phyloP scores from a whole-genome alignment of 2,113 vertebrate species.

The Rattus norvegicus region DNA sequence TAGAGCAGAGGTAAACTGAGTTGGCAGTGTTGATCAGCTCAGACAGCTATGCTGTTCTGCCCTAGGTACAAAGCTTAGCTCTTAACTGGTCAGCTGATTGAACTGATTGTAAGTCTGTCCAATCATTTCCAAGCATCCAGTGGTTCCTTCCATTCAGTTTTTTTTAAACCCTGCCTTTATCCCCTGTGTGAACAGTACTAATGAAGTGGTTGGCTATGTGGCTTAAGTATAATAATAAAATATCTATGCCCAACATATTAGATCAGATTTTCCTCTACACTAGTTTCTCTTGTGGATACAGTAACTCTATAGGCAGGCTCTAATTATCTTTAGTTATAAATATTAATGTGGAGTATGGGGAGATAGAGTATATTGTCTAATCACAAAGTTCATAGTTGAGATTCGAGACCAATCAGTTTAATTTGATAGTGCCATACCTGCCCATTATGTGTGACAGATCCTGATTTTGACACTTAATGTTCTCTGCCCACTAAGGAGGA shows the following conservation, averaged over 20 bases:
- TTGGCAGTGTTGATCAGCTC: background rate
- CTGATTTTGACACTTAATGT: background rate
- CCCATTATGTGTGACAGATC: background rate
- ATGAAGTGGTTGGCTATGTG: background rate
- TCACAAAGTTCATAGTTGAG: background rate
- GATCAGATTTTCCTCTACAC: background rate
- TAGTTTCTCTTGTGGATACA: background rate
- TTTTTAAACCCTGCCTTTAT: background rate
- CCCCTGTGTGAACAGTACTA: background rate
- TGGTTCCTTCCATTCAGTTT: background rate
- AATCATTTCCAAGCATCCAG: background rate
- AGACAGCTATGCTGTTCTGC: background rate
- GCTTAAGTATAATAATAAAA: slow-evolving; percentile 6
- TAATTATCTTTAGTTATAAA: background rate
- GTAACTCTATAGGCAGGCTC: background rate
- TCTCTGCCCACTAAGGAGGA: background rate
- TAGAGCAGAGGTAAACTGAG: background rate
- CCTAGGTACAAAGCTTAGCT: background rate
- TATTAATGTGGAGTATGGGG: background rate
- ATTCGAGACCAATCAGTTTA: background rate
- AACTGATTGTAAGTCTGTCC: background rate
- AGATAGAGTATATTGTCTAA: background rate
- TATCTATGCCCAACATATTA: background rate
- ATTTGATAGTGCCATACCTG: background rate
- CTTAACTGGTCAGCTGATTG: background rate